Evolutionary conservation across 2,113 vertebrate genomes (phyloP), one percentile per base, ranked within the genome.

Genomic region (Hyperopisus bebe): DNA sequence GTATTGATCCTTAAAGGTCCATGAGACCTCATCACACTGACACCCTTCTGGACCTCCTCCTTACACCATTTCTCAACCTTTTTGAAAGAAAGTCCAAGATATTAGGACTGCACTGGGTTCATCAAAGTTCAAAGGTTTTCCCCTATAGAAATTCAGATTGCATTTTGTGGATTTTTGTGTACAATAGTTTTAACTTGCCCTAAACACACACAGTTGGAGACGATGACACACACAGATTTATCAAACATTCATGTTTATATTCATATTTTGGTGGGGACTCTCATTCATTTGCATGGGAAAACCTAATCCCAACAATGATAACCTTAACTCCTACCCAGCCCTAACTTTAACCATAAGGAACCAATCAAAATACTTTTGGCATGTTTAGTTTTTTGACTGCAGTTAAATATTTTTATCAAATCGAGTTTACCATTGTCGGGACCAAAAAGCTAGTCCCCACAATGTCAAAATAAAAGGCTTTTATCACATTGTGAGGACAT

Each of bases 1-100:
- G 92, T 94, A 96, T 94, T 93, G 95, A 94, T 92, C 95, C 93
- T 91, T 92, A 91, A 74, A 90, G 84, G 82, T 91, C 92, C 91
- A 86, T 7, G 0, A 92, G 92, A 84, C 94, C 91, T 93, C 91
- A 94, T 6, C 91, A 92, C 95, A 92, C 89, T 89, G 74, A 91
- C 90, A 70, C 21, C 51, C 92, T 50, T 46, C 51, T 88, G 55
- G 82, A 47, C 51, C 53, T 84, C 53, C 66, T 90, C 91, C 92
- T 93, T 92, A 92, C 58, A 94, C 89, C 80, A 90, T 90, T 94
- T 90, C 90, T 94, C 94, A 93, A 93, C 90, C 91, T 92, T 92
- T 89, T 90, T 66, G 50, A 31, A 7, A 19, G 24, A 51, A 15
- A 46, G 77, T 53, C 83, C 44, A 53, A 39, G 21, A 86, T 53